Base-by-base conservation (phyloP, 2,888 invertebrate species). In the Pristionchus exspectatus region DNA sequence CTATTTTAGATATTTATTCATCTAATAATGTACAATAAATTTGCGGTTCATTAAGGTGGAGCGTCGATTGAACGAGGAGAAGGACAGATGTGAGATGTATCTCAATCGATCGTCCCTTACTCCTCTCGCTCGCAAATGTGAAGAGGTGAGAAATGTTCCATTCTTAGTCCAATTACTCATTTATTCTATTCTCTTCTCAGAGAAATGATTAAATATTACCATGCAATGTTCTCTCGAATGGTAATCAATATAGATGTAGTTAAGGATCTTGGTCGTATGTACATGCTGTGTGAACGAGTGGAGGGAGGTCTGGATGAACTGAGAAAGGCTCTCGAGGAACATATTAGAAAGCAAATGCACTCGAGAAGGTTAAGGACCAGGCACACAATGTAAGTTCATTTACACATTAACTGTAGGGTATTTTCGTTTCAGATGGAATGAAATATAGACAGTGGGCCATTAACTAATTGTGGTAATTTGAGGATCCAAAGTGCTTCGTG, bases 51-150 rank as follows among this genome's bases (percentile, higher is more conserved):
- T 87, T n/a, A 18, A 98, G 97, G 98, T 98, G 4, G 99, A 99
- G 95, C 97, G 97, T 94, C 97, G 99, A 89, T 96, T 99, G 87
- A 96, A 97, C 91, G 99, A 99, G 95, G 99, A 99, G 95, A 97
- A 98, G 95, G 97, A 97, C 92, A 97, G 99, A 63, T 98, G 99
- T 44, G 97, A 97, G 94, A 97, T 98, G 83, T 99, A 99, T 96
- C 96, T 99, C 50, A 98, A 99, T 95, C 97, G 97, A 96, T 98
- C 98, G 30, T 99, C 99, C 0, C 97, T 97, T 94, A 97, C 97
- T 90, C 96, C 97, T 66, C 96, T 99, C 85, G 97, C 98, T 30
- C 97, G 97, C 96, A 98, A 98, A 12, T 98, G 98, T 95, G 98
- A 99, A 96, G 96, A 97, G 90, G 93, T 91, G 24, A 84, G 59